Conservation (phyloP, 2,113 vertebrate species). For the Dinomys branickii region DNA sequence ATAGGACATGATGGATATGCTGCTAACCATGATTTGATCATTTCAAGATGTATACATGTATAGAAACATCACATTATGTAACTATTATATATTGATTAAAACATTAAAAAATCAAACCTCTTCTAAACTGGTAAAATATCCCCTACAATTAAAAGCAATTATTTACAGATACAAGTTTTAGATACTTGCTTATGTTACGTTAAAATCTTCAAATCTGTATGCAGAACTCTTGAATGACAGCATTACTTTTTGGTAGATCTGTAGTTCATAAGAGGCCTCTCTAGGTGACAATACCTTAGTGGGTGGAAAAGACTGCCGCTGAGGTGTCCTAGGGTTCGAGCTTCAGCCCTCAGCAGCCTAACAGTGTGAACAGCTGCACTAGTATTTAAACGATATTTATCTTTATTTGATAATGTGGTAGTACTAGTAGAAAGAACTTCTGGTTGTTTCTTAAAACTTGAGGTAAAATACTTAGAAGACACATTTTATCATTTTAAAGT, state of each 20-base stretch:
- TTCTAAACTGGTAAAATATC: background rate
- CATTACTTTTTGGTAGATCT: background rate
- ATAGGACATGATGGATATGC: too few species aligned
- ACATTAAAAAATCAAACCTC: background rate
- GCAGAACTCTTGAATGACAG: background rate
- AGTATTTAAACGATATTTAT: background rate
- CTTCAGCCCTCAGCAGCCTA: background rate
- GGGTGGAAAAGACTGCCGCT: background rate
- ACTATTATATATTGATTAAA: background rate
- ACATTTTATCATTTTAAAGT: background rate
- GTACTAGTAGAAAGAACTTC: background rate
- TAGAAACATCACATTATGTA: too few species aligned
- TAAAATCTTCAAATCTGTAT: background rate
- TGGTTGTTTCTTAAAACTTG: background rate
- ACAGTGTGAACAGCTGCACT: background rate
- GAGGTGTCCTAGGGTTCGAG: background rate
- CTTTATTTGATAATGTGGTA: background rate
- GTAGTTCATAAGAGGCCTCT: background rate
- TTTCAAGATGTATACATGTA: too few species aligned
- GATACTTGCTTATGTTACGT: background rate
- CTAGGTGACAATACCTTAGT: background rate
- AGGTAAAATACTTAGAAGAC: background rate
- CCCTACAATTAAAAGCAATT: background rate
- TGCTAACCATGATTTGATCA: background rate
- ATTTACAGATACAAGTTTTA: background rate